Conservation (phyloP, 2,888 invertebrate genomes). For the Agriotes lineatus region DNA sequence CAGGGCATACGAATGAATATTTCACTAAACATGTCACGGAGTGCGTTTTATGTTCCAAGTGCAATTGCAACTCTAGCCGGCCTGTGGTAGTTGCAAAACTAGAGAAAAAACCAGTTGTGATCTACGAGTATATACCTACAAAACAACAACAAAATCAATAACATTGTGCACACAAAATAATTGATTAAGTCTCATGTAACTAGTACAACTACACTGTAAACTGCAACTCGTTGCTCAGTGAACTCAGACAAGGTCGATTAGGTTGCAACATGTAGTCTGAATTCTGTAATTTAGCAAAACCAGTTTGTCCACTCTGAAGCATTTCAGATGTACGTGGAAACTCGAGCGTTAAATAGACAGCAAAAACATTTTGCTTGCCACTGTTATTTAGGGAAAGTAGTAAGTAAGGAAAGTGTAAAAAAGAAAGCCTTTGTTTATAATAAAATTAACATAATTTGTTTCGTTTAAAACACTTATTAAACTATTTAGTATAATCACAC, state of each 20-base stretch:
- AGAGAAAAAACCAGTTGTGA: no score
- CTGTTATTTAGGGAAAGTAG: constrained; percentile 14
- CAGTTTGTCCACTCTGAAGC: not conserved
- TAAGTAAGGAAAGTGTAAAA: constrained; percentile 20
- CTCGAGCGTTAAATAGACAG: not conserved
- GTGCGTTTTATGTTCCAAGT: no score
- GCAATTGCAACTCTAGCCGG: no score
- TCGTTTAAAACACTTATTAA: no score
- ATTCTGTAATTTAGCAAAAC: constrained; percentile 2
- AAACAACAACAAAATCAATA: no score
- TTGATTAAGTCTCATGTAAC: no score
- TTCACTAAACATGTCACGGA: no score
- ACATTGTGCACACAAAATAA: no score
- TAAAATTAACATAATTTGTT: not conserved
- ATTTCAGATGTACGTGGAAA: not conserved
- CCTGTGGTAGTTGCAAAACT: no score
- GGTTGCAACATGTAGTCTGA: not conserved
- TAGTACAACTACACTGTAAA: constrained; percentile 2
- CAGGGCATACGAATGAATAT: no score
- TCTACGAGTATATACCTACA: no score
- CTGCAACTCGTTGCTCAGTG: constrained; percentile 11
- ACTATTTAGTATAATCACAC: no score
- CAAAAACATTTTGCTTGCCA: constrained; percentile 7
- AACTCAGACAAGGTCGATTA: constrained; percentile 17
- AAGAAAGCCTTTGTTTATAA: not conserved